Conservation (phyloP, 2,888 invertebrate species). For the Himalopsyche japonica region DNA sequence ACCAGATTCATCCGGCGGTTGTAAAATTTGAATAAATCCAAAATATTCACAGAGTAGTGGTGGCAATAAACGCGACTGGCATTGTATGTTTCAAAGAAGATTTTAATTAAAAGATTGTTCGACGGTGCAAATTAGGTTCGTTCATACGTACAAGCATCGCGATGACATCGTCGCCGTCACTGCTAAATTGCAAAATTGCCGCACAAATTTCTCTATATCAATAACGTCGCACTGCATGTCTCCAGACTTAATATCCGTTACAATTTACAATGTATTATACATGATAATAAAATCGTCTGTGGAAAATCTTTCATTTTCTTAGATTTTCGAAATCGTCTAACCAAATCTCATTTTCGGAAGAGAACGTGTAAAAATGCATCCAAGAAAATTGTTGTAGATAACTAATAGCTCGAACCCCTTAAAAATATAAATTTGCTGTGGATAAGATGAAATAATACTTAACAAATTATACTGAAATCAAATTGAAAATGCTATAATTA, state of each 20-base stretch:
- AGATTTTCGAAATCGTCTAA: too few relatives aligned
- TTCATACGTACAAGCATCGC: neutral
- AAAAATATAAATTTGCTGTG: too few relatives aligned
- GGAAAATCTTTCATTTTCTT: too few relatives aligned
- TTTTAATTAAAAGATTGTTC: neutral
- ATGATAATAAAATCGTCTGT: too few relatives aligned
- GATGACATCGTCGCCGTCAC: neutral
- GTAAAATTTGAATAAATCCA: neutral
- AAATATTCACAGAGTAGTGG: neutral
- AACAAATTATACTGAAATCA: too few relatives aligned
- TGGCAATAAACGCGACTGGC: neutral
- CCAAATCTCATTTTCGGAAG: too few relatives aligned
- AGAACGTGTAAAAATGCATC: too few relatives aligned
- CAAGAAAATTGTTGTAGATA: too few relatives aligned
- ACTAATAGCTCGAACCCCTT: too few relatives aligned
- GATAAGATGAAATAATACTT: too few relatives aligned
- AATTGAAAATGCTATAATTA: too few relatives aligned
- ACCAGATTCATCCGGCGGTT: too few relatives aligned
- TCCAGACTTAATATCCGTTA: neutral
- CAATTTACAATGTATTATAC: neutral
- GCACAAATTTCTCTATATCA: neutral
- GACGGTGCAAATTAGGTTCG: neutral
- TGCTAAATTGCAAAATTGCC: neutral
- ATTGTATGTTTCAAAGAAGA: neutral
- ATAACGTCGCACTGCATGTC: neutral